Evolutionary conservation across 1,140 invertebrate genomes (phyloP).

Genomic region (Eubasilissa regina): DNA sequence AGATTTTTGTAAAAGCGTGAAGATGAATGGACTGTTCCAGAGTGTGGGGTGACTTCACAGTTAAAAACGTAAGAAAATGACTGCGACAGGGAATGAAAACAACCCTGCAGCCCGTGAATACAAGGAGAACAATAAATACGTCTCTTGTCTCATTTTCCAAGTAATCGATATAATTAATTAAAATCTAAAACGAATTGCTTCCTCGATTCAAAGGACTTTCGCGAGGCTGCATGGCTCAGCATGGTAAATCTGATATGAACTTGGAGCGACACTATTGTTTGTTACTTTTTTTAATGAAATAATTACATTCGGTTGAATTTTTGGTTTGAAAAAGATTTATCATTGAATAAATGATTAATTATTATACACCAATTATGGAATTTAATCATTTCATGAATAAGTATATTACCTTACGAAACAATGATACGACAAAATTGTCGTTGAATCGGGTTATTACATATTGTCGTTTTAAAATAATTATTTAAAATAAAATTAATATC

Average conservation of each 20-base stretch:
- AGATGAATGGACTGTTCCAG: too few relatives aligned
- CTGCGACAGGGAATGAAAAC: slow-evolving; percentile 42
- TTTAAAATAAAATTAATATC: too few relatives aligned
- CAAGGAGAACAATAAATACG: slow-evolving; percentile 51
- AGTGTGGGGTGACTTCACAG: neutral
- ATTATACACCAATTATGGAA: too few relatives aligned
- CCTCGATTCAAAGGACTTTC: slow-evolving; percentile 53
- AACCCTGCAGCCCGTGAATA: slow-evolving; percentile 36
- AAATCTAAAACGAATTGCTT: slow-evolving; percentile 55
- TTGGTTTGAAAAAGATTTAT: neutral
- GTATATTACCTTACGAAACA: too few relatives aligned
- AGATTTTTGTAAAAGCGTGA: too few relatives aligned
- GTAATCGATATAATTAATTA: slow-evolving; percentile 57
- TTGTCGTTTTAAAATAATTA: too few relatives aligned
- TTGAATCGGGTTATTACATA: too few relatives aligned
- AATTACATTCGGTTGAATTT: neutral
- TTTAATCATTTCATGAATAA: too few relatives aligned
- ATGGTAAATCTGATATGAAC: slow-evolving; percentile 45
- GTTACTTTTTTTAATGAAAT: neutral
- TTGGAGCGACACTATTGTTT: neutral
- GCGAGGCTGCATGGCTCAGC: slow-evolving; percentile 33
- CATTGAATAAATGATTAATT: too few relatives aligned
- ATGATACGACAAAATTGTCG: too few relatives aligned
- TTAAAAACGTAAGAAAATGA: neutral
- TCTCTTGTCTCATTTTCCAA: slow-evolving; percentile 53